phyloP scores from a whole-genome alignment of 1,140 invertebrate genomes.

The Orius insidiosus region DNA sequence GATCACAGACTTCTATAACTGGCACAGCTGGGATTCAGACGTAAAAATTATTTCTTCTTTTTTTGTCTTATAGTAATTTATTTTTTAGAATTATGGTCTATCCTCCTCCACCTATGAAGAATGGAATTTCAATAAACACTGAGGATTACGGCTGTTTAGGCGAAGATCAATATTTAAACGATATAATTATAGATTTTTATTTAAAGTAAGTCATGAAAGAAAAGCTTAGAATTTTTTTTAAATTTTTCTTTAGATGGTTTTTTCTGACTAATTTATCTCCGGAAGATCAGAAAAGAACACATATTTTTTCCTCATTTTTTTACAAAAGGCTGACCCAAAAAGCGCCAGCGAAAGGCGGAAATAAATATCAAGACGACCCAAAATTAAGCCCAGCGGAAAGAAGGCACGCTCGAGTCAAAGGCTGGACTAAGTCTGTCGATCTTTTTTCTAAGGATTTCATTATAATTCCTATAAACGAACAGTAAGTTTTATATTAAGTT shows the following conservation, averaged over 20 bases:
- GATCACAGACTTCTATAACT: too few species aligned
- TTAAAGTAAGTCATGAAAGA: too few species aligned
- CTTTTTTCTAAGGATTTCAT: slow-evolving; percentile 95
- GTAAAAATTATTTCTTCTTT: background rate
- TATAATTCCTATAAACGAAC: slow-evolving; percentile 93
- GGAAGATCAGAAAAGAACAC: slow-evolving; percentile 58
- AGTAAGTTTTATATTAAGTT: slow-evolving; percentile 49
- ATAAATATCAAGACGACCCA: slow-evolving; percentile 32
- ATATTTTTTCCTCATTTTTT: slow-evolving; percentile 94
- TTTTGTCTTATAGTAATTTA: slow-evolving; percentile 17
- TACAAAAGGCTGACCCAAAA: slow-evolving; percentile 73
- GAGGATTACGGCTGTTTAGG: slow-evolving; percentile 82
- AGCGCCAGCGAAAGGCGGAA: slow-evolving; percentile 18
- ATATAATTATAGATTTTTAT: slow-evolving; percentile 97
- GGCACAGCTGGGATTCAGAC: too few species aligned
- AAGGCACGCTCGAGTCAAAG: slow-evolving; percentile 74
- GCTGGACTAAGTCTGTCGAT: slow-evolving; percentile 92
- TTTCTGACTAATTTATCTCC: slow-evolving; percentile 51
- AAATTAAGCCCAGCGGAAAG: slow-evolving; percentile 58
- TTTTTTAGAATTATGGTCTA: slow-evolving; percentile 35
- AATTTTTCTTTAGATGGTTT: slow-evolving; percentile 38
- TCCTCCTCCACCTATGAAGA: slow-evolving; percentile 47
- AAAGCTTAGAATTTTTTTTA: background rate
- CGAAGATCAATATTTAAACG: slow-evolving; percentile 88
- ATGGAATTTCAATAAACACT: slow-evolving; percentile 75